Evolutionary conservation across 2,888 invertebrate genomes (phyloP), one percentile per base, ranked within the genome.

Genomic region (Stramonita haemastoma): DNA sequence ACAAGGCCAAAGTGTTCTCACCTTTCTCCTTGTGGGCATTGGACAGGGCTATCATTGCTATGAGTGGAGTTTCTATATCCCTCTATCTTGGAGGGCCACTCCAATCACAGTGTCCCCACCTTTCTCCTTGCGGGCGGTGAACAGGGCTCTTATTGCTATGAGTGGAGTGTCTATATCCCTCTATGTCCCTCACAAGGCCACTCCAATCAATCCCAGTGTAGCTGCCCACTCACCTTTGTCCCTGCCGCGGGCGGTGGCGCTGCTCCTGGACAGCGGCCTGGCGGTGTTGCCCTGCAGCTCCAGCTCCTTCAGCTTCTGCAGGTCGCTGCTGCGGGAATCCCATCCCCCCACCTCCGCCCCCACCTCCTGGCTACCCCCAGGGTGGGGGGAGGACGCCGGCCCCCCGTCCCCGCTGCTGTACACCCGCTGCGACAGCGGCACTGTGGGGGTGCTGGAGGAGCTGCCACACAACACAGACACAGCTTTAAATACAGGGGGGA

Each of bases 361-460:
- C 29, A 32, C 83, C 2, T 87, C 79, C 46, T 88, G 86, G 60
- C 86, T 66, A 29, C 79, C 70, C 79, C 83, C 83, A 66, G 87
- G 87, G 34, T 57, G 87, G 79, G n/a, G 29, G 60, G 87, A n/a
- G 19, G 32, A 34, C 46, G 66, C 66, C 4, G 79, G 29, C 34
- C 91, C 91, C 60, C 91, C 93, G 87, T 94, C 94, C 79, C 90
- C 92, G 29, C 92, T 92, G 32, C 32, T 8, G 32, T 26, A 19
- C 73, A 29, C n/a, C 73, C 77, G 32, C 77, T 83, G 81, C n/a
- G 94, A 93, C 89, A 93, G 93, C 11, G 93, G 93, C 79, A 93
- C 93, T 15, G 87, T 87, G 4, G 73, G 73, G 6, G 87, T 87
- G 73, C 87, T 87, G 15, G 87, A 66, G 13, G 87, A 87, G 60